Percentiles rank a stretch among this genome's conserved stretches.
Evolutionary conservation across 2,888 invertebrate genomes (phyloP).

Genomic region (Crioceris asparagi): DNA sequence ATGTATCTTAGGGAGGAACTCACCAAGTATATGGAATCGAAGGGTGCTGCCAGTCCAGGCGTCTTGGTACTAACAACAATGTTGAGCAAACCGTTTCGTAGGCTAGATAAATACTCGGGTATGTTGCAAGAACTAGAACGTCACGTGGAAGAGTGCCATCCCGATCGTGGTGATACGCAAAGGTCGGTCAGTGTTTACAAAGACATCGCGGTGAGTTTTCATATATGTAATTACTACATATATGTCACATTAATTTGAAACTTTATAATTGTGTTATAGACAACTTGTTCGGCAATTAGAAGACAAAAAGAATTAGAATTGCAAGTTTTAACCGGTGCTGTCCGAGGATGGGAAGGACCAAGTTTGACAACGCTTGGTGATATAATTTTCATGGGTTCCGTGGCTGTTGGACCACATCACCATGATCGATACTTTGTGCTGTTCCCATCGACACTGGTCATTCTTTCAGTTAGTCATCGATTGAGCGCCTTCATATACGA

Average conservation of each 20-base stretch:
- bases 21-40: constrained; percentile 78
- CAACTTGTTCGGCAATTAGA: constrained; percentile 74
- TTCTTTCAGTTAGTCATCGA: constrained; percentile 82
- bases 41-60: constrained; percentile 76
- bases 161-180: constrained; percentile 94
- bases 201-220: constrained; percentile 73
- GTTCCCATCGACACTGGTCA: constrained; percentile 78
- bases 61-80: constrained; percentile 84
- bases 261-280: no score
- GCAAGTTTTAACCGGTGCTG: constrained; percentile 87
- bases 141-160: constrained; percentile 90
- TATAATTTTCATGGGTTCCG: constrained; percentile 85
- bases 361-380: constrained; percentile 68
- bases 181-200: constrained; percentile 89
- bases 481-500: constrained; percentile 94
- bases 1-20: constrained; percentile 58
- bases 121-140: constrained; percentile 91
- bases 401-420: constrained; percentile 77
- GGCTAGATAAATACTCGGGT: constrained; percentile 89
- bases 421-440: constrained; percentile 86
- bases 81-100: constrained; percentile 88
- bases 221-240: background rate
- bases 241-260: no score
- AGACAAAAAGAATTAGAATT: constrained; percentile 92
- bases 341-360: constrained; percentile 92